phyloP scores from a whole-genome alignment of 1,140 invertebrate genomes.

The Drosophila guanche region DNA sequence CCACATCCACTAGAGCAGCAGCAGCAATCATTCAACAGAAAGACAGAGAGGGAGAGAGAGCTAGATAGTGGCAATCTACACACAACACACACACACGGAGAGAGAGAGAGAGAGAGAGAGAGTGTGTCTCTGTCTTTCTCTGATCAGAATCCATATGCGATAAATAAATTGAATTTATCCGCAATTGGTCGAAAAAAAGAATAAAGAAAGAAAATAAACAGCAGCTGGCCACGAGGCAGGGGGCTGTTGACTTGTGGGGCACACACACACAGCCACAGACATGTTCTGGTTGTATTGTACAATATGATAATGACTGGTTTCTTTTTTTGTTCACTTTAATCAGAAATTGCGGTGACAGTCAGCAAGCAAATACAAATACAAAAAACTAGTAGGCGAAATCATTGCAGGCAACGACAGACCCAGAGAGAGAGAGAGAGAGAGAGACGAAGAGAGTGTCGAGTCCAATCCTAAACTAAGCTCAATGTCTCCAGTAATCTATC shows the following conservation, averaged over 20 bases:
- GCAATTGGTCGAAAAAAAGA: constrained; percentile 75
- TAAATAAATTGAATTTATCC: constrained; percentile 83
- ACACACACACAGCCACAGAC: constrained; percentile 15
- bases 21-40: constrained; percentile 66
- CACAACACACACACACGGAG: neutral
- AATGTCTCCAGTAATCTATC: constrained; percentile 58
- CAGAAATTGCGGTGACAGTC: constrained; percentile 32
- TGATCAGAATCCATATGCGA: constrained; percentile 80
- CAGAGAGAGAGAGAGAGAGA: too few species aligned
- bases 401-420: constrained; percentile 48
- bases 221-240: constrained; percentile 15
- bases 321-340: constrained; percentile 64
- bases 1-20: constrained; percentile 10
- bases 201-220: too few species aligned
- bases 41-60: constrained; percentile 22
- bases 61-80: too few species aligned
- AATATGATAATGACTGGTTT: constrained; percentile 57
- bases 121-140: constrained; percentile 33
- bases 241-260: constrained; percentile 10
- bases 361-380: constrained; percentile 37
- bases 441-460: too few species aligned
- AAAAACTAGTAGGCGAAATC: constrained; percentile 51
- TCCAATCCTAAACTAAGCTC: constrained; percentile 68
- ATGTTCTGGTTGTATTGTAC: constrained; percentile 11
- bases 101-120: constrained; percentile 7